Evolutionary conservation across 2,888 invertebrate species (phyloP), one percentile per base, ranked within the genome.

Genomic region (Cheilosia vulpina): DNA sequence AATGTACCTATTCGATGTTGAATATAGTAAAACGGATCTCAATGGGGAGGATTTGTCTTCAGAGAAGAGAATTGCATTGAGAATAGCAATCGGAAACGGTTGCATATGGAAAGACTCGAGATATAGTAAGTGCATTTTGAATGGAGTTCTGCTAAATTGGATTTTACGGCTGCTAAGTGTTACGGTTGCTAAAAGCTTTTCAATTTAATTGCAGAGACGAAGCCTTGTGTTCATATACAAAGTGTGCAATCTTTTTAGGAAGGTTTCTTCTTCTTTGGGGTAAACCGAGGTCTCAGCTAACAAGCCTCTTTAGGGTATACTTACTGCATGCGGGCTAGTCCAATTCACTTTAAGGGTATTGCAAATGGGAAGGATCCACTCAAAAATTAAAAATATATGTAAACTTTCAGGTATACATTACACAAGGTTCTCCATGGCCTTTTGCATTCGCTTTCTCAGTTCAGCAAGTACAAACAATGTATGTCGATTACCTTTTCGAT

Each of bases 401-500:
- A 1, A 5, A 6, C 5, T 27, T 7, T 21, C 21, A 2, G 27
- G 27, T 5, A 27, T 27, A 9, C 31, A 31, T 9, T 31, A 31
- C 31, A 31, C 9, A 31, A 31, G 9, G 1, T 31, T 31, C 31
- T 27, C 2, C 31, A 9, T 9, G 2, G 9, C 2, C 7, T 9
- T 9, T 31, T 31, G 31, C 7, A 2, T 9, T 31, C 31, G 2
- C 31, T 2, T 9, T 2, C 31, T 31, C 31, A 31, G 2, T 13
- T 13, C 27, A 7, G 19, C 47, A 17, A 43, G 34, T 50, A 19
- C n/a, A 31, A 11, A 45, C 53, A 53, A 63, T 63, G 55, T 21
- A 34, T 13, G 63, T 21, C 73, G 47, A 63, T 73, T 66, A 58
- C 47, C 58, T 27, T 66, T 58, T 34, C 58, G 41, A 66, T 76